Evolutionary conservation across 2,888 invertebrate species (phyloP), one percentile per base, ranked within the genome.

Genomic region (Agrochola macilenta): DNA sequence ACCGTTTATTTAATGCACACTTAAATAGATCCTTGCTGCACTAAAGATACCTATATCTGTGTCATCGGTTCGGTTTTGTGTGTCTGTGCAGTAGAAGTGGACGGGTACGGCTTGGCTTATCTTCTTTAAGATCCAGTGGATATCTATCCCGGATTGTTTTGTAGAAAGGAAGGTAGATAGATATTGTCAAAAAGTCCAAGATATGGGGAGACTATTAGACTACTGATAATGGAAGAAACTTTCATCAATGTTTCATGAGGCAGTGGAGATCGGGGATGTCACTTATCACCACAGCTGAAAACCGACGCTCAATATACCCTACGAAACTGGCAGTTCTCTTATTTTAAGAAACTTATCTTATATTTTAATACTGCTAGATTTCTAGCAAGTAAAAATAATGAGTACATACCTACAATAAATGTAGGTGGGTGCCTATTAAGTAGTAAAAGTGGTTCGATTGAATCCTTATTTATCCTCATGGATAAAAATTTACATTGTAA

Each of bases 1-100:
- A 85, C 87, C 87, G 88, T 90, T 91, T 93, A 91, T 93, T 93
- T 92, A 93, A 91, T 89, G 86, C 89, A 88, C 87, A 90, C 89
- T 90, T 89, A 91, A 84, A 91, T 90, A 90, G 90, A 88, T 86
- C 86, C 83, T 76, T n/a, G 73, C 64, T 30, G 76, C 72, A 76
- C 69, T 81, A 78, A 85, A 80, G 69, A 75, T 87, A 81, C 70
- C 65, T 76, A 68, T 73, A 76, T 75, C 72, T 78, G 69, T 73
- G 80, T 75, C 79, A 84, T 76, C 72, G 73, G 61, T 57, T 79
- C 49, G 52, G 64, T 82, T 64, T 63, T 77, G 57, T 68, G 35
- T 49, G 46, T 80, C 57, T 54, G n/a, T 23, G 58, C 46, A 8
- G 54, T 58, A 49, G 46, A 69, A 61, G 14, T 43, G 49, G 26